Conservation (phyloP, 2,888 invertebrate species). For the Beris morrisii region DNA sequence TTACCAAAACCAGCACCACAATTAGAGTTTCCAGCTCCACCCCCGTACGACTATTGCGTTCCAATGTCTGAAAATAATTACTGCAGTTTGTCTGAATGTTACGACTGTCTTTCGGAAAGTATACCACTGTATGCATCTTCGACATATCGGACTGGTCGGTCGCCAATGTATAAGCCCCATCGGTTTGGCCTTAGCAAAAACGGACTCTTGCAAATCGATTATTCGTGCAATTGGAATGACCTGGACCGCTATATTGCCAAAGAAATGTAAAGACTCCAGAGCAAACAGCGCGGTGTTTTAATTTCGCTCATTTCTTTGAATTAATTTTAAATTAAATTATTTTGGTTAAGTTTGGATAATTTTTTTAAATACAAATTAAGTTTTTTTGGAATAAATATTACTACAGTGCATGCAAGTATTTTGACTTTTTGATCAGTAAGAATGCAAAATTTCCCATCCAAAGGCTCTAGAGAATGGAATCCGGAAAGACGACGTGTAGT, state of each 20-base stretch:
- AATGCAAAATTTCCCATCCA: too few relatives aligned
- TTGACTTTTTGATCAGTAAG: too few relatives aligned
- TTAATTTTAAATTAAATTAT: constrained; percentile 1
- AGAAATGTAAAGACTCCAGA: constrained; percentile 47
- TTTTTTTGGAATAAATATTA: too few relatives aligned
- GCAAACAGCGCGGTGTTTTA: background rate
- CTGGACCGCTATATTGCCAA: constrained; percentile 73
- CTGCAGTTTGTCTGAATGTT: constrained; percentile 39
- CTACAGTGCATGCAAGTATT: too few relatives aligned
- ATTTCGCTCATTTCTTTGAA: background rate
- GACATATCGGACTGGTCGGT: constrained; percentile 36
- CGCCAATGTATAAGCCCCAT: constrained; percentile 47
- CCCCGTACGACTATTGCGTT: constrained; percentile 49
- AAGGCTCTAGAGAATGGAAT: too few relatives aligned
- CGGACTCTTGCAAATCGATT: constrained; percentile 79
- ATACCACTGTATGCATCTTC: constrained; percentile 28
- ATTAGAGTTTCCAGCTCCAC: constrained; percentile 52
- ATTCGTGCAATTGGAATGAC: constrained; percentile 81
- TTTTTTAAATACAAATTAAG: too few relatives aligned
- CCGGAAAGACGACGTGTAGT: too few relatives aligned
- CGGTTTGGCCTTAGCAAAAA: constrained; percentile 76
- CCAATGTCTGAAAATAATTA: constrained; percentile 38
- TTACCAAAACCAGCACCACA: constrained; percentile 51
- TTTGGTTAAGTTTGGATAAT: background rate
- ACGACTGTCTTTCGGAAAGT: constrained; percentile 32